Evolutionary conservation across 2,113 vertebrate genomes (phyloP).

Genomic region (Psilopsiagon aurifrons): DNA sequence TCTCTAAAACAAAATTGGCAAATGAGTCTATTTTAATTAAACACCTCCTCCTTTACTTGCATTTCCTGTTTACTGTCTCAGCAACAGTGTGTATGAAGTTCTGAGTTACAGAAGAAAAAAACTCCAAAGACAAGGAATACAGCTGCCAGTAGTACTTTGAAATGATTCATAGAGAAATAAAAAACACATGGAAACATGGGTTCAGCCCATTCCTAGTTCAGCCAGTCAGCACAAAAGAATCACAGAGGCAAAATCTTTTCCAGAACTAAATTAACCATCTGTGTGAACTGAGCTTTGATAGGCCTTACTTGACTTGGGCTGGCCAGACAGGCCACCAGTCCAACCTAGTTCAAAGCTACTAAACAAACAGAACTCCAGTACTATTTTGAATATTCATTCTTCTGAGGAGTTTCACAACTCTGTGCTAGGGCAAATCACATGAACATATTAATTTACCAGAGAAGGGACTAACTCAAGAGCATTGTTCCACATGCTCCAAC

Average conservation of each 20-base stretch:
- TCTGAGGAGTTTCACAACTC: background rate
- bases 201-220: background rate
- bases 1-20: background rate
- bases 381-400: background rate
- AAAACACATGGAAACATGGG: background rate
- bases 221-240: background rate
- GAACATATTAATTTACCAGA: background rate
- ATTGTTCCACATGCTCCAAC: fast-evolving
- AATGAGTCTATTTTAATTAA: background rate
- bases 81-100: background rate
- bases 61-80: background rate
- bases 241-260: background rate
- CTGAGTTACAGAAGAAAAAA: background rate
- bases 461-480: fast-evolving
- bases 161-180: background rate
- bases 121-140: background rate
- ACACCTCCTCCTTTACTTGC: background rate
- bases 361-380: background rate
- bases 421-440: fast-evolving
- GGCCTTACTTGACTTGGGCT: background rate
- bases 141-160: background rate
- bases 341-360: background rate
- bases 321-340: background rate
- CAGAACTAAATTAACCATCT: background rate
- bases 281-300: background rate